Base-by-base conservation (phyloP, 2,888 invertebrate genomes). In the Orchesellides sinensis region DNA sequence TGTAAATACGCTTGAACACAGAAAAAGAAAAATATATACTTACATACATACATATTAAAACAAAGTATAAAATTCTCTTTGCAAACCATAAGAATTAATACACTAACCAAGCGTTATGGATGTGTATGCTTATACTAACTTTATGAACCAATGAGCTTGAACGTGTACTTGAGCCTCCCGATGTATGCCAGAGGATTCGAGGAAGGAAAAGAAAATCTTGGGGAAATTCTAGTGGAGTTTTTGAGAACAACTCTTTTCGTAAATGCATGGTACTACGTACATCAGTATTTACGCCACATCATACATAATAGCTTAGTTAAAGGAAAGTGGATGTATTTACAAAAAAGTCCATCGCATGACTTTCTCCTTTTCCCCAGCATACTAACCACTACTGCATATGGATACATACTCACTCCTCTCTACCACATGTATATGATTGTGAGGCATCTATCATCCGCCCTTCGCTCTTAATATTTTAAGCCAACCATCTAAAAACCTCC, bases 381-480 rank as follows among this genome's bases (percentile, higher is more conserved):
- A 8, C 2, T 8, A 2, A 40, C 10, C 4, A 40, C 10, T 10
- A 8, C 35, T 8, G 5, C 17, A 21, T 49, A 49, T 49, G 17
- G 12, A 49, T 8, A 40, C 40, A 29, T 29, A 29, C 19, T 17
- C 23, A 69, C 84, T n/a, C n/a, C n/a, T n/a, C n/a, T n/a, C n/a
- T n/a, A n/a, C n/a, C n/a, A n/a, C n/a, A n/a, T n/a, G n/a, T n/a
- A n/a, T n/a, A 75, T 85, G 84, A 86, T 85, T 84, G 84, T 84
- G 66, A 69, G 73, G 79, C 86, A 86, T 86, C 83, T 84, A 85
- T 86, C 86, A 86, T 86, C 84, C 85, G 78, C 75, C 82, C 84
- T 70, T 79, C 69, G 47, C 77, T 81, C 85, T 87, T 87, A 87
- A 87, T 85, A 85, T 85, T 85, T 87, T 87, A 85, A 87, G 87